phyloP scores from a whole-genome alignment of 2,113 vertebrate genomes.

The Ardeotis arabs region DNA sequence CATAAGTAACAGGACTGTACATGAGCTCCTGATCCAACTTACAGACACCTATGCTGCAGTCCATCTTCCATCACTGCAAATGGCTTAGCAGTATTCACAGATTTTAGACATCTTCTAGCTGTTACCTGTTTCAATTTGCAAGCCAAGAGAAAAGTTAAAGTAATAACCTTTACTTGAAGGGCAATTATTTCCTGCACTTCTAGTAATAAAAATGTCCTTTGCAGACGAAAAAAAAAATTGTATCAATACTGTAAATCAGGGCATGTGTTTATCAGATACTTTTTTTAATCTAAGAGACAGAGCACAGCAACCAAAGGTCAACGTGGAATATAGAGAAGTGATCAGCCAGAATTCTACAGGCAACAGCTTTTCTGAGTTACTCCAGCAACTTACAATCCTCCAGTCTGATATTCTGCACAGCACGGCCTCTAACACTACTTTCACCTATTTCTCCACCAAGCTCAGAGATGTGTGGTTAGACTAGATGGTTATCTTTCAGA shows the following conservation, averaged over 20 bases:
- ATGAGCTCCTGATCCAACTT: background rate
- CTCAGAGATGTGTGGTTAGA: background rate
- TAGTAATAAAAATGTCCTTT: conserved; percentile 2
- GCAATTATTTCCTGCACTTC: conserved; percentile 6
- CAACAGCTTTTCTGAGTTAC: background rate
- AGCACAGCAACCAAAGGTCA: background rate
- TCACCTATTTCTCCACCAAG: background rate
- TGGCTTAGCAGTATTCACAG: background rate
- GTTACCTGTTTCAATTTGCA: conserved; percentile 44
- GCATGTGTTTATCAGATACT: background rate
- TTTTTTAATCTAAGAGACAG: background rate
- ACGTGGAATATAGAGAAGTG: background rate
- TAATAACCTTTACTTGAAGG: conserved; percentile 39
- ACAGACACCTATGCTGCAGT: background rate
- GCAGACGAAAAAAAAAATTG: background rate
- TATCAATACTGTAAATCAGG: background rate
- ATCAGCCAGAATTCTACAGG: background rate
- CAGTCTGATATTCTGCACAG: background rate
- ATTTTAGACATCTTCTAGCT: background rate
- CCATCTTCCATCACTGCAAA: background rate
- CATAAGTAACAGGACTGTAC: background rate
- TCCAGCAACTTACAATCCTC: background rate
- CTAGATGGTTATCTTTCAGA: background rate
- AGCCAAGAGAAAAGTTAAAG: background rate
- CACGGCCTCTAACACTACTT: background rate